Evolutionary conservation across 2,113 vertebrate genomes (phyloP).

Genomic region (Limnothrissa miodon): DNA sequence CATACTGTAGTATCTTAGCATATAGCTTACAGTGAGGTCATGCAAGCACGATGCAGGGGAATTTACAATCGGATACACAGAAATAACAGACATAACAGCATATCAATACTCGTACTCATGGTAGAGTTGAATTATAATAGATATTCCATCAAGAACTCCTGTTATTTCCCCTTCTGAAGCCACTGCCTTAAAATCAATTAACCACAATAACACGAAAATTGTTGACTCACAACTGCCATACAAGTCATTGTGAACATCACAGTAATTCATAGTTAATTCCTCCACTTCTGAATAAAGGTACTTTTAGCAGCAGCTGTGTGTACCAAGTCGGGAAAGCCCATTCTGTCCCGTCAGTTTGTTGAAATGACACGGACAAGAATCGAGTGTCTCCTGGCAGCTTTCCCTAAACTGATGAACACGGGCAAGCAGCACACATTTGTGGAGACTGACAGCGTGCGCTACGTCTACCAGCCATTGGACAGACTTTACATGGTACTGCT

Average conservation of each 20-base stretch:
- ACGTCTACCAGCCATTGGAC: constrained; percentile 97
- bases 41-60: no score
- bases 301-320: constrained; percentile 97
- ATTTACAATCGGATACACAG: no score
- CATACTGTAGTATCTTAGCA: no score
- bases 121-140: no score
- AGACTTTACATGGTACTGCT: constrained; percentile 98
- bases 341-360: constrained; percentile 97
- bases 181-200: neutral
- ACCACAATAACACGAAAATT: no score
- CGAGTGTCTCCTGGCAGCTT: constrained; percentile 92
- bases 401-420: constrained; percentile 96
- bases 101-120: no score
- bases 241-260: neutral
- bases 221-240: no score
- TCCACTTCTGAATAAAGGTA: constrained; percentile 72
- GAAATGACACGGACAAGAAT: constrained; percentile 98
- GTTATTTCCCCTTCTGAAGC: no score
- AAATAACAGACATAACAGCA: no score
- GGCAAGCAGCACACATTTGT: constrained; percentile 98
- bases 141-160: no score
- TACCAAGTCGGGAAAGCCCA: constrained; percentile 97
- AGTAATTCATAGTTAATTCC: neutral
- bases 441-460: constrained; percentile 97
- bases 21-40: no score